Percentiles rank a stretch among this genome's conserved stretches.
phyloP scores from a whole-genome alignment of 2,113 vertebrate species.

The Beaufortia kweichowensis region DNA sequence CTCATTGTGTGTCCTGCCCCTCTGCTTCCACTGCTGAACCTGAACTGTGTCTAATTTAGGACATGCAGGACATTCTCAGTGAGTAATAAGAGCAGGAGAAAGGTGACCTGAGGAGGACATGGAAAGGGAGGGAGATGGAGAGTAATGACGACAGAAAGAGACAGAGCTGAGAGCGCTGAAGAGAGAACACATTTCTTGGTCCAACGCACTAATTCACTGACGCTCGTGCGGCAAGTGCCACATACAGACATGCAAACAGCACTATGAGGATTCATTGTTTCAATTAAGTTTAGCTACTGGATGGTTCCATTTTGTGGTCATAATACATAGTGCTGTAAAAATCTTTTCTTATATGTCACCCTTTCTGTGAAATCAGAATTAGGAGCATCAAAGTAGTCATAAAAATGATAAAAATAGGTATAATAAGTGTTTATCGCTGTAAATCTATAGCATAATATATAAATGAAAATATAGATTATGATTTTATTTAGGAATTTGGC shows the following conservation, averaged over 20 bases:
- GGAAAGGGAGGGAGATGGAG: conserved; percentile 1
- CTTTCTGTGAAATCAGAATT: no score
- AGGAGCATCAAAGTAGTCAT: no score
- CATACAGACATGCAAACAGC: conserved; percentile 24
- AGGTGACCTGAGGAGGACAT: conserved; percentile 3
- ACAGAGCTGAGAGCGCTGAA: conserved; percentile 12
- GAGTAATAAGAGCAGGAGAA: conserved; percentile 6
- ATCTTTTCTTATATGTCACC: no score
- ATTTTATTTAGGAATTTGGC: no score
- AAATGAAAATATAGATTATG: no score
- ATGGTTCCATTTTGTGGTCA: neutral
- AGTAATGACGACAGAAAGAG: conserved; percentile 23
- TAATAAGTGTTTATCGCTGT: no score
- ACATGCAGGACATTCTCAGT: neutral
- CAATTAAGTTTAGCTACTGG: neutral
- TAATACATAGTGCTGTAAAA: no score
- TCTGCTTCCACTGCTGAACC: neutral
- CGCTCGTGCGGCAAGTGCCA: neutral
- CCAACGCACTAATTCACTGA: conserved; percentile 46
- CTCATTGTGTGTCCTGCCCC: conserved; percentile 41
- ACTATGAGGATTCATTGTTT: neutral
- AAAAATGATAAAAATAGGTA: no score
- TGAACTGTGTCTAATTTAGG: conserved; percentile 11
- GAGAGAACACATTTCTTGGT: conserved; percentile 22
- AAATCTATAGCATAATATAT: no score